Evolutionary conservation across 2,797 vertebrate genomes (phyloP), one percentile per base, ranked within the genome.

Genomic region (Australoheros facetus): DNA sequence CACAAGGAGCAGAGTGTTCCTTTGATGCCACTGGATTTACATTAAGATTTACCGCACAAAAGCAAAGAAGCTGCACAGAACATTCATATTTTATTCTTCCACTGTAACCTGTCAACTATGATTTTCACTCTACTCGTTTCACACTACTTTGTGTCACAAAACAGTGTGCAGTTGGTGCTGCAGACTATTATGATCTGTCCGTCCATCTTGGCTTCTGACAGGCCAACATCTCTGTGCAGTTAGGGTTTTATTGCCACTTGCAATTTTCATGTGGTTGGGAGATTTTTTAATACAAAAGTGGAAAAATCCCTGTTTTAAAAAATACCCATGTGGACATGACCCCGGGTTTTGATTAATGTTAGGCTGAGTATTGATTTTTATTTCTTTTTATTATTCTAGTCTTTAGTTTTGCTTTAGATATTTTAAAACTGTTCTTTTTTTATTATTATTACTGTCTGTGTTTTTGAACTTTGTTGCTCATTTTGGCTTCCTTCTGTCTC

Each of bases 101-200:
- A 58, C 57, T 19, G 42, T 19, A 69, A 69, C 10, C n/a, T 30
- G n/a, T 73, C 34, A 76, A 58, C 17, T n/a, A 16, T 77, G 16
- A 54, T 51, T 7, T 85, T 80, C 56, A 23, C 34, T 45, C 37
- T 78, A 56, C 59, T 56, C 69, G 56, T 81, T 51, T 21, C 45
- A 71, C 55, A 73, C 74, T 84, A 48, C 64, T 79, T 32, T 14
- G 13, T 57, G 37, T 79, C 55, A 72, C 55, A 58, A 19, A 26
- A 78, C 45, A 51, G 42, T 54, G 51, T 1, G 4, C 17, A 66
- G 23, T 56, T 71, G 32, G 54, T 45, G 26, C 42, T 72, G 57
- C 56, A 78, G 37, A 59, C 21, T 64, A 39, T 66, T 58, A 58
- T 82, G 19, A 69, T 11, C 37, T 10, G 34, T 39, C 51, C n/a